Evolutionary conservation across 1,140 invertebrate species (phyloP), one percentile per base, ranked within the genome.

Genomic region (Galleria mellonella): DNA sequence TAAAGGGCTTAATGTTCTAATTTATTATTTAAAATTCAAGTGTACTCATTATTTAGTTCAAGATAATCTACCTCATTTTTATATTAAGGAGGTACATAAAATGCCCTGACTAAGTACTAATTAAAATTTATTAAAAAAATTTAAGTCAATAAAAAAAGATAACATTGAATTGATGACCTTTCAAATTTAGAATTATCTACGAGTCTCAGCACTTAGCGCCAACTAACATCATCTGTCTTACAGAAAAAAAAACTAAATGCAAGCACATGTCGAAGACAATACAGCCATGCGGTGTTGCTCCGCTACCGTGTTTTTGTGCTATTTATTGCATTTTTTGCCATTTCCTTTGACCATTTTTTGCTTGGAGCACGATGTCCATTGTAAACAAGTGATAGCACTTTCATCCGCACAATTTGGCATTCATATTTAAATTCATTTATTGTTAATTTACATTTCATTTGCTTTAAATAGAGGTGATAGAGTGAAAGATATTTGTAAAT

Each of bases 401-500:
- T 55, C 50, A 40, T 62, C 31, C 41, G 55, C 47, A 55, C 59
- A 54, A 62, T 62, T 62, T 62, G 35, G 36, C 17, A 23, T 23
- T 23, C 17, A 23, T 6, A 23, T 23, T 23, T 23, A 23, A 23
- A 23, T 23, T 23, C 17, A 23, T 23, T 23, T 23, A 23, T 46
- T 45, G 32, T 32, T 39, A 32, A 32, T 28, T 9, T 12, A 23
- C 48, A n/a, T 30, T 40, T 41, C 11, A 51, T 46, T 32, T n/a
- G 23, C 4, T 40, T 50, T 50, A 27, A 43, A 32, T 38, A 29
- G 33, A 45, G 11, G 32, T 14, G 43, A 8, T 29, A 14, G 27
- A 35, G 32, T 36, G 43, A 27, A n/a, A n/a, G 35, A 30, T 14
- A 15, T 27, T 35, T 14, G 10, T 13, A 35, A 13, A 35, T 13